Evolutionary conservation across 2,797 vertebrate genomes (phyloP), one percentile per base, ranked within the genome.

Genomic region (Oreochromis grahami): DNA sequence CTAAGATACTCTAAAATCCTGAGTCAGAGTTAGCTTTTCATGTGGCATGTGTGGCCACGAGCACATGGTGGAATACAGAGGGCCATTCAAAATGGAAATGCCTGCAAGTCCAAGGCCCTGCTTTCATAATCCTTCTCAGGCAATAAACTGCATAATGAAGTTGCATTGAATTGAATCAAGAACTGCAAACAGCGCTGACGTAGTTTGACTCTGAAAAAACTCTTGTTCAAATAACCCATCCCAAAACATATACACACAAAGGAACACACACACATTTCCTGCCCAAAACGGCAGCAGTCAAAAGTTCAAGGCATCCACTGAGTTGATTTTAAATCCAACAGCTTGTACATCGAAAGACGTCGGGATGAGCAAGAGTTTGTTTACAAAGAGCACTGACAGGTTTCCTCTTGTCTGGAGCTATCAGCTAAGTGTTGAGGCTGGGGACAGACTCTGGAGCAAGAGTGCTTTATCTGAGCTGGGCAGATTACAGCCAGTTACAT

Each of bases 401-500:
- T 81, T 21, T 76, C 85, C 43, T 79, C 80, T 87, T 86, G 86
- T 84, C 77, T 12, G 41, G 34, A 26, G 50, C 83, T 78, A 85
- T 85, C 87, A 82, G 78, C 72, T 68, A 77, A 89, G 76, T 85
- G 85, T 80, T 52, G 81, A 84, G 55, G 84, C 77, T 76, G 76
- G 60, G 36, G 78, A 80, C 63, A 76, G 78, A 88, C 74, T 86
- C 13, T 5, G 70, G 58, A 78, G 77, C 45, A 85, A 80, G 84
- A 83, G 87, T 88, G 78, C 90, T 91, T 88, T 88, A 89, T 93
- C 86, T 92, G 84, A 92, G 88, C 89, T 29, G 34, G 90, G 89
- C 90, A 93, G 95, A 95, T 96, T 96, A 96, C 82, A 92, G 91
- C 53, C 78, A 90, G 83, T 92, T 84, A 89, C 92, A 94, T 83